Evolutionary conservation across 2,888 invertebrate species (phyloP).

Genomic region (Pseudanteris insignis): DNA sequence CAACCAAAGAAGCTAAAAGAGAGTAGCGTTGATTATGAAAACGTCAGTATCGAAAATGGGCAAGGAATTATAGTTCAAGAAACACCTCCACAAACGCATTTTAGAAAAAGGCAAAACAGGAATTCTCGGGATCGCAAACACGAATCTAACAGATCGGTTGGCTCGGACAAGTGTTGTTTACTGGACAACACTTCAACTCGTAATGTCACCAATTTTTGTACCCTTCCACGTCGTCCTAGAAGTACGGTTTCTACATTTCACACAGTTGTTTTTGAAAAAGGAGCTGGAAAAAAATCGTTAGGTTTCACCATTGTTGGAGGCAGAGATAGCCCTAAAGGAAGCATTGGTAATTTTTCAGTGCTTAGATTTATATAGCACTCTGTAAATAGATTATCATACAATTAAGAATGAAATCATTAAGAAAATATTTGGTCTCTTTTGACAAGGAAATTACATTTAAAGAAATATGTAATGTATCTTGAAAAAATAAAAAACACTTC

Average conservation of each 20-base stretch:
- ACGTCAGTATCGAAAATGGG: constrained; percentile 68
- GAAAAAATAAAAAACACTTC: no score
- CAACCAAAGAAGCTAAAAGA: constrained; percentile 69
- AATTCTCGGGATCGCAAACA: constrained; percentile 52
- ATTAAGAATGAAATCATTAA: no score
- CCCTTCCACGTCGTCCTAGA: constrained; percentile 76
- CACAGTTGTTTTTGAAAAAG: constrained; percentile 81
- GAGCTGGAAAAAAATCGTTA: constrained; percentile 82
- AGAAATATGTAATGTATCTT: no score
- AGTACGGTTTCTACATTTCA: constrained; percentile 77
- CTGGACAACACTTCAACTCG: constrained; percentile 47
- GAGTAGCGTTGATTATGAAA: constrained; percentile 78
- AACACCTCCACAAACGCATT: constrained; percentile 66
- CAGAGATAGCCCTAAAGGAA: constrained; percentile 83
- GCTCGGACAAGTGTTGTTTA: constrained; percentile 52
- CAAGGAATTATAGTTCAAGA: constrained; percentile 66
- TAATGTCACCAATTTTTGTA: constrained; percentile 75
- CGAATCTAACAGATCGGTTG: constrained; percentile 54
- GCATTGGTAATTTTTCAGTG: constrained; percentile 75
- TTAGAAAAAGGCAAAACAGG: constrained; percentile 58
- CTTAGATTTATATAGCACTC: no score
- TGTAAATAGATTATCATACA: no score
- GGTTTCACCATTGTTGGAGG: constrained; percentile 93
- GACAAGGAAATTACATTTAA: no score
- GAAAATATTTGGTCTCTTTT: no score